Evolutionary conservation across 2,113 vertebrate genomes (phyloP).

Genomic region (Xenopus tropicalis): DNA sequence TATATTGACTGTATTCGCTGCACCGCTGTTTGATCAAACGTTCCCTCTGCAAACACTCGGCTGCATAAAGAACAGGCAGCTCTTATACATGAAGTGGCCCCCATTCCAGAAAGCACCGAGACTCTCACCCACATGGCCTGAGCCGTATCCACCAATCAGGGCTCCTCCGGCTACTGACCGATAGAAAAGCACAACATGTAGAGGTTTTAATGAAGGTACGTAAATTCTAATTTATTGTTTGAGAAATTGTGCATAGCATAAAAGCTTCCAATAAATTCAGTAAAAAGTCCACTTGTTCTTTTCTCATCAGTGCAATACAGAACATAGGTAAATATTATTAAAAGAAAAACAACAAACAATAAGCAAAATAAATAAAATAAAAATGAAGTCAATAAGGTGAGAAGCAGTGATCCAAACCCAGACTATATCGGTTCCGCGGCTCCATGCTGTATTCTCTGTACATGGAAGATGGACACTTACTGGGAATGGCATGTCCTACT

Average conservation of each 20-base stretch:
- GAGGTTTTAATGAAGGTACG: no score
- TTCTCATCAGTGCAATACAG: slow-evolving; percentile 1
- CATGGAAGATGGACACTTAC: background rate
- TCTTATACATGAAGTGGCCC: no score
- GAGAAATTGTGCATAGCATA: no score
- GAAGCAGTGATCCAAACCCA: background rate
- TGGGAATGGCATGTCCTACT: background rate
- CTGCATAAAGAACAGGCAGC: no score
- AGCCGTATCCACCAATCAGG: no score
- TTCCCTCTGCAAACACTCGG: no score
- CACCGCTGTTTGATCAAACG: no score
- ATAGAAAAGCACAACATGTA: no score
- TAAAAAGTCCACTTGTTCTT: background rate
- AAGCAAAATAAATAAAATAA: background rate
- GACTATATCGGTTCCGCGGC: background rate
- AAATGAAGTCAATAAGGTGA: background rate
- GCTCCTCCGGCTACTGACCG: no score
- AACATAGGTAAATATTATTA: background rate
- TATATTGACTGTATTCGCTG: no score
- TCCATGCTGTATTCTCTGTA: background rate
- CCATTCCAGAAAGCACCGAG: no score
- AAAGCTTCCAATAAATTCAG: background rate
- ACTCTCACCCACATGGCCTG: no score
- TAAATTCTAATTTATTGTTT: background rate
- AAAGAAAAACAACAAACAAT: background rate